Percentiles rank a stretch among this genome's conserved stretches.
phyloP scores from a whole-genome alignment of 2,888 invertebrate species.

The Sturmia bella region DNA sequence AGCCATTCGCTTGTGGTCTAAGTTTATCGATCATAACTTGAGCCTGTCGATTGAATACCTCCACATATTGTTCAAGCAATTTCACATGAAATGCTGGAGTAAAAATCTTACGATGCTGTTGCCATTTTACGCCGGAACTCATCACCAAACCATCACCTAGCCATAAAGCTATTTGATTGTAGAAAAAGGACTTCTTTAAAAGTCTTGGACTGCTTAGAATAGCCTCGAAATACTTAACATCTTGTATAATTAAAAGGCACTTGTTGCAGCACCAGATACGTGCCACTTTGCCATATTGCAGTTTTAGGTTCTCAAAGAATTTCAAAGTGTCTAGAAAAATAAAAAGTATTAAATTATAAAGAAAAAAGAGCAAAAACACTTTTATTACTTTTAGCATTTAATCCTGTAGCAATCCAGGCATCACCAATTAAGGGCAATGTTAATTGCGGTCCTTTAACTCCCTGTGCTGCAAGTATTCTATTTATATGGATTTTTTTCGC shows the following conservation, averaged over 20 bases:
- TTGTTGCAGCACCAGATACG: neutral
- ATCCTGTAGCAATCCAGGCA: too few species aligned
- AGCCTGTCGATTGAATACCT: neutral
- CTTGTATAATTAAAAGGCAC: neutral
- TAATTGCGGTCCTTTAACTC: too few species aligned
- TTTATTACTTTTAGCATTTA: too few species aligned
- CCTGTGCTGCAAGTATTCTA: neutral
- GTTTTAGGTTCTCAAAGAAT: too few species aligned
- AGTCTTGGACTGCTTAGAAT: neutral
- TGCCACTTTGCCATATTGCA: too few species aligned
- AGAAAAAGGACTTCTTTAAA: neutral
- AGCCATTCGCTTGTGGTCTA: neutral
- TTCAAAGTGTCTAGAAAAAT: too few species aligned
- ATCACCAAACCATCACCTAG: neutral
- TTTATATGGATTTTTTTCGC: neutral
- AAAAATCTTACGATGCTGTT: slow-evolving; percentile 4
- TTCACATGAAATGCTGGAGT: neutral
- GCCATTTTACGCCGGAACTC: neutral
- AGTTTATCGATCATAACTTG: neutral
- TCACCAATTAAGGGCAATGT: too few species aligned
- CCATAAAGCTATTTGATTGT: neutral
- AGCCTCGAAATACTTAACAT: neutral
- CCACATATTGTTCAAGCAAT: slow-evolving; percentile 2
- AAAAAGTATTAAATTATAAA: too few species aligned
- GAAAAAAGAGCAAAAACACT: too few species aligned